A percentile compares a stretch with the other conserved stretches of the same genome.
phyloP scores from a whole-genome alignment of 2,797 vertebrate genomes.

The Poecilia picta region DNA sequence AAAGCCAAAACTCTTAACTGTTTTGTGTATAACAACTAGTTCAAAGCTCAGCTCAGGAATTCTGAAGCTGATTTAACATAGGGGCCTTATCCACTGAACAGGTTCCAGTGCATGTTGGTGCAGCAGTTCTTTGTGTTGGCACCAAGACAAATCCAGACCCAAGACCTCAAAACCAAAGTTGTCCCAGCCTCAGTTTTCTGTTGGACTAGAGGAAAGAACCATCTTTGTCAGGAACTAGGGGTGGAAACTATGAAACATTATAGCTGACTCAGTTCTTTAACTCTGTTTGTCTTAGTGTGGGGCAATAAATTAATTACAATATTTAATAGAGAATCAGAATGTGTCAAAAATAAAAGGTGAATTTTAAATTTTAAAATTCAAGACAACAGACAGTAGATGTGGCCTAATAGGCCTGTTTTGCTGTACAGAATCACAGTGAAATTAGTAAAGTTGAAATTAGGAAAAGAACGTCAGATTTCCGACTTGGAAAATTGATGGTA shows the following conservation, averaged over 20 bases:
- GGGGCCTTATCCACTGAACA: neutral
- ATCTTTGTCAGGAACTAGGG: neutral
- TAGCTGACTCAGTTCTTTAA: neutral
- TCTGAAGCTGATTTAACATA: neutral
- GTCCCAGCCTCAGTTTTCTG: neutral
- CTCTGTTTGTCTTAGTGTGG: neutral
- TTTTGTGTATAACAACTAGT: neutral
- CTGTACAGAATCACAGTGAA: too few relatives aligned
- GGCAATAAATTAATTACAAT: neutral
- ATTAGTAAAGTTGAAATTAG: neutral
- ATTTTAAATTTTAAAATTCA: neutral
- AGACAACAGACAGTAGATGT: neutral
- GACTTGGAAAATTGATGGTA: neutral
- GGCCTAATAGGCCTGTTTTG: neutral
- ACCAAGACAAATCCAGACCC: neutral
- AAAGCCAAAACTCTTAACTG: neutral
- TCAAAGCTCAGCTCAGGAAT: neutral
- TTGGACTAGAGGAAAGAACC: neutral
- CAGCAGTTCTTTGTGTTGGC: neutral
- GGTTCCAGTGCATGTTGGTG: neutral
- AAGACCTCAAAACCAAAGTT: neutral
- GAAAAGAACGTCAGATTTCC: neutral
- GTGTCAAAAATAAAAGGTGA: neutral
- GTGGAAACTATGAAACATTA: neutral
- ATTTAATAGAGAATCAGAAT: neutral